phyloP scores from a whole-genome alignment of 2,797 vertebrate species.

The Manis javanica region DNA sequence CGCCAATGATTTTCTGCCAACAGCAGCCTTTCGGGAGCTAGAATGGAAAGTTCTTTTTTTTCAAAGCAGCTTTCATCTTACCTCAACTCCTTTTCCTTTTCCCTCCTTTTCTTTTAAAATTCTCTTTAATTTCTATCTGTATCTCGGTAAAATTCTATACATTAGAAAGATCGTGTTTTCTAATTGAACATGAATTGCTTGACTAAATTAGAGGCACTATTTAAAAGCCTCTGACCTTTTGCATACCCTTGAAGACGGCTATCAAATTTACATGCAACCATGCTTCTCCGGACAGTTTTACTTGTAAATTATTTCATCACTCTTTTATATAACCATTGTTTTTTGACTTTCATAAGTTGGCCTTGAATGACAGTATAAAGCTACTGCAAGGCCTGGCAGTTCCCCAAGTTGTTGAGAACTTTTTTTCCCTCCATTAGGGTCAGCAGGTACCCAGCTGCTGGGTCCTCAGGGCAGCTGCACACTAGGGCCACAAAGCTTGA shows the following conservation, averaged over 20 bases:
- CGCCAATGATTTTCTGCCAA: background rate
- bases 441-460: background rate
- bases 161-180: constrained; percentile 13
- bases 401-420: background rate
- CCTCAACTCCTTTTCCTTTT: background rate
- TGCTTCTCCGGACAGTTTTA: constrained; percentile 38
- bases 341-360: constrained; percentile 10
- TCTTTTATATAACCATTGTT: constrained; percentile 58
- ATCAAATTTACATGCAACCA: background rate
- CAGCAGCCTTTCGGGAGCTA: background rate
- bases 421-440: background rate
- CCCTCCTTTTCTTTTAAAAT: constrained; percentile 39
- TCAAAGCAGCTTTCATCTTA: constrained; percentile 40
- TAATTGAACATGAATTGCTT: constrained; percentile 47
- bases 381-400: background rate
- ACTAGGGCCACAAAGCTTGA: background rate
- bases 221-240: constrained; percentile 48
- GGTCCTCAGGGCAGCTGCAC: background rate
- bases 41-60: constrained; percentile 32
- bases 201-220: constrained; percentile 55
- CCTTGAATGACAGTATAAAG: constrained; percentile 40
- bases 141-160: background rate
- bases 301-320: constrained; percentile 44
- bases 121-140: constrained; percentile 32
- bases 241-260: background rate